phyloP scores from a whole-genome alignment of 2,888 invertebrate species.

The Nebria salina region DNA sequence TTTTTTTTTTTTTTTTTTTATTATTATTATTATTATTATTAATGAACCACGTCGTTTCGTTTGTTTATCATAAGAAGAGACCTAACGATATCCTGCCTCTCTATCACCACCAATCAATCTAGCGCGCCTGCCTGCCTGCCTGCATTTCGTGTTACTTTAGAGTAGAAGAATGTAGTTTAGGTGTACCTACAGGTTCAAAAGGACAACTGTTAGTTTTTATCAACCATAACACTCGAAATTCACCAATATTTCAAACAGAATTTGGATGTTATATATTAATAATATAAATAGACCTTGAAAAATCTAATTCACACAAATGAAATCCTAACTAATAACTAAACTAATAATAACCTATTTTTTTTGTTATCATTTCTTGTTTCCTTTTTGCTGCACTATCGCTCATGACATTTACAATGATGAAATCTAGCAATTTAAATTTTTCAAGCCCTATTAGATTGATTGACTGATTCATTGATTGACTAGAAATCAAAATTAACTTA shows the following conservation, averaged over 20 bases:
- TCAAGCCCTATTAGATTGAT: conserved; percentile 37
- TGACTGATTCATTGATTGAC: conserved; percentile 23
- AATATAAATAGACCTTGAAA: neutral
- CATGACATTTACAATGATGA: neutral
- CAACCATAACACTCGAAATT: neutral
- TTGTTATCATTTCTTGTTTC: neutral
- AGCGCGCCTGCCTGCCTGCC: conserved; percentile 47
- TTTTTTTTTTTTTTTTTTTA: too few relatives aligned
- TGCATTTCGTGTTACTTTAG: conserved; percentile 34
- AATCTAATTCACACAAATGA: neutral
- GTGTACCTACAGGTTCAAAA: conserved; percentile 46
- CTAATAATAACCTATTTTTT: neutral
- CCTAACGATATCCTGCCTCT: conserved; percentile 41
- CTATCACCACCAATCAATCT: conserved; percentile 42
- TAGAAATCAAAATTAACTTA: conserved; percentile 23
- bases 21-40: neutral
- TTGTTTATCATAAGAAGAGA: conserved; percentile 19
- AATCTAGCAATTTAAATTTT: conserved; percentile 6
- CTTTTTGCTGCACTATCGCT: neutral
- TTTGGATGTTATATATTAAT: neutral
- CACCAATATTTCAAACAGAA: neutral
- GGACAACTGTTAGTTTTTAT: conserved; percentile 43
- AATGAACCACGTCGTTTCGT: neutral
- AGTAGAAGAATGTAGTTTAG: conserved; percentile 41
- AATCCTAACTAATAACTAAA: neutral